Evolutionary conservation across 2,888 invertebrate genomes (phyloP), one percentile per base, ranked within the genome.

Genomic region (Tricholauxania praeusta): DNA sequence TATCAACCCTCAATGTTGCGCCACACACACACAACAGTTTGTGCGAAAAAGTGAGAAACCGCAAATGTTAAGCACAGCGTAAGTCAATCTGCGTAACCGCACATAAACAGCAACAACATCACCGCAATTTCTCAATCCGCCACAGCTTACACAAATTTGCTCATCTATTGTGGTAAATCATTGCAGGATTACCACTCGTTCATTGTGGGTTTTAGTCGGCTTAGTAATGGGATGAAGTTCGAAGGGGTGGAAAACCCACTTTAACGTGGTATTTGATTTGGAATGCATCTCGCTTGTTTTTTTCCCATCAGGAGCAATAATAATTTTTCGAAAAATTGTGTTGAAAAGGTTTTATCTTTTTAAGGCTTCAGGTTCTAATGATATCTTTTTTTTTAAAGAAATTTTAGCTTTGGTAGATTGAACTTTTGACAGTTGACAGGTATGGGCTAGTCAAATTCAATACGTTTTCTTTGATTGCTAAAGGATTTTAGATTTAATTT

Each of bases 41-140:
- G 49, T 47, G 77, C 80, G 82, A 80, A 82, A 83, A 84, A 84
- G 84, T 85, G 85, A 80, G 80, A 84, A 85, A 84, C 85, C 85
- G 79, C 84, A 84, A 84, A 84, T 85, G 83, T 83, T 84, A 85
- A 85, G 80, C 83, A 81, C 79, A 81, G 81, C 82, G 81, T 79
- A 82, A 85, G 84, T 84, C 83, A 85, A 84, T 81, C 80, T 77
- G 69, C 73, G 74, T 68, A 76, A 77, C 78, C 76, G 75, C 75
- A 76, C 72, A 65, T 67, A 62, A 73, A 70, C 52, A 15, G 49
- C 52, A 52, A 47, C 69, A 59, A 65, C 69, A 73, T 67, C 59
- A 60, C 69, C 71, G 63, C 74, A 71, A 69, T 63, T 47, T 22
- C 62, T 19, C 67, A 55, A 71, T 72, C 73, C 66, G 59, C 76